Evolutionary conservation across 2,888 invertebrate genomes (phyloP).

Genomic region (Nysson spinosus): DNA sequence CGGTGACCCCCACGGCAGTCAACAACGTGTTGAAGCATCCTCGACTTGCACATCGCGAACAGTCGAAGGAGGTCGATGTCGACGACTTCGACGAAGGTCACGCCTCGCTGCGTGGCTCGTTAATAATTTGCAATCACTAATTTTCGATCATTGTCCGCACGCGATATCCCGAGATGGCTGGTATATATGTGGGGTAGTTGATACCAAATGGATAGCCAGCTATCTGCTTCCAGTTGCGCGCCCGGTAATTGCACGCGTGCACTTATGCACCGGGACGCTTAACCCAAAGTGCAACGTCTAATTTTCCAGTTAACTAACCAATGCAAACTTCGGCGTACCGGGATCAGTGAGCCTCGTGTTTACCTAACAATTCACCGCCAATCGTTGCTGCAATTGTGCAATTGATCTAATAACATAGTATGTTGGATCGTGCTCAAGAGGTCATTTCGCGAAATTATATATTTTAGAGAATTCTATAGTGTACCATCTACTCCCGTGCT

Average conservation of each 20-base stretch:
- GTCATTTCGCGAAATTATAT: too few relatives aligned
- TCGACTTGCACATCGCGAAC: neutral
- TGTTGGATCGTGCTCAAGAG: too few relatives aligned
- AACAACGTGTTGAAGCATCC: neutral
- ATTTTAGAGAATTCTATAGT: too few relatives aligned
- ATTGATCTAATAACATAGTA: too few relatives aligned
- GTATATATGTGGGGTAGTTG: conserved; percentile 33
- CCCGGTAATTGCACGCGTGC: conserved; percentile 47
- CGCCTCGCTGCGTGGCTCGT: conserved; percentile 38
- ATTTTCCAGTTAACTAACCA: conserved; percentile 51
- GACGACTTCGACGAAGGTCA: conserved; percentile 42
- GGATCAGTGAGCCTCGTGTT: conserved; percentile 31
- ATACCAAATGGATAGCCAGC: conserved; percentile 26
- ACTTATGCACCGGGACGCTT: conserved; percentile 43
- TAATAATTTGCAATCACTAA: conserved; percentile 60
- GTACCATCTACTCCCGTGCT: too few relatives aligned
- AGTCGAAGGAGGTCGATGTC: conserved; percentile 31
- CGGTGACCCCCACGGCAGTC: neutral
- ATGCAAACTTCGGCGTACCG: conserved; percentile 39
- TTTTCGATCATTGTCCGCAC: conserved; percentile 61
- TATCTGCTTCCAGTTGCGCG: conserved; percentile 42
- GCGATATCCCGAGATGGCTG: conserved; percentile 51
- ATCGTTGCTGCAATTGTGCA: too few relatives aligned
- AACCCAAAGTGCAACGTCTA: conserved; percentile 51
- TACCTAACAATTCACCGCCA: too few relatives aligned